Conservation (phyloP, 2,113 vertebrate genomes). For the Bettongia penicillata region DNA sequence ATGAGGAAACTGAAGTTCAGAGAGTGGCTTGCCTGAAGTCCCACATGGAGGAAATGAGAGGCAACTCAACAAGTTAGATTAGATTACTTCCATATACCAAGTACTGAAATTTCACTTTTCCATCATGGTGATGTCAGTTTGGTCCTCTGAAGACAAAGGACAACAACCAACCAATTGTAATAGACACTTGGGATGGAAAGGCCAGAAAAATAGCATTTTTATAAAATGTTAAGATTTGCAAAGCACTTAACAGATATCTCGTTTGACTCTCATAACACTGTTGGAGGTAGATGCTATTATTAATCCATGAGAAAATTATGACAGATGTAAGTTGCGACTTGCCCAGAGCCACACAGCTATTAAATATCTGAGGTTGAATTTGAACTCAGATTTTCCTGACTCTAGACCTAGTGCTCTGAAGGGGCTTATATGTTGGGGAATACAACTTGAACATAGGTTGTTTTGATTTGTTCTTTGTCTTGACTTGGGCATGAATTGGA, state of each 20-base stretch:
- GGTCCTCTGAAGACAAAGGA: too few relatives aligned
- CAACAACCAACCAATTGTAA: too few relatives aligned
- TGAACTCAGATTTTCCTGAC: neutral
- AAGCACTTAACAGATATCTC: neutral
- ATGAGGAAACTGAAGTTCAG: neutral
- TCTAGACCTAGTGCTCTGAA: too few relatives aligned
- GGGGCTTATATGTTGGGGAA: too few relatives aligned
- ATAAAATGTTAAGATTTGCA: neutral
- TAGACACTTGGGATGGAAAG: neutral
- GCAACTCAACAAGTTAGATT: neutral
- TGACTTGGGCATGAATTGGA: neutral
- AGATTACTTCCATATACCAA: neutral
- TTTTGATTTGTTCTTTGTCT: neutral
- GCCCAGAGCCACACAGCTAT: neutral
- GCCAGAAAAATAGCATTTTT: neutral
- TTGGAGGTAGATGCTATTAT: neutral
- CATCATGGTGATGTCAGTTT: too few relatives aligned
- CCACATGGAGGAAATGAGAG: neutral
- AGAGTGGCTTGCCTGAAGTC: neutral
- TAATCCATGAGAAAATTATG: neutral
- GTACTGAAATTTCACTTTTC: too few relatives aligned
- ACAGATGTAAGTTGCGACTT: neutral
- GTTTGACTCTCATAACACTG: neutral
- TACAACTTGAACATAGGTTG: neutral
- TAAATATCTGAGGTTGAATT: neutral